These are phyloP conservation scores for Pseudococcus jackbeardsleyi DNA, from an alignment of 2,888 invertebrate species.

Conservation along the genomic window DNA sequence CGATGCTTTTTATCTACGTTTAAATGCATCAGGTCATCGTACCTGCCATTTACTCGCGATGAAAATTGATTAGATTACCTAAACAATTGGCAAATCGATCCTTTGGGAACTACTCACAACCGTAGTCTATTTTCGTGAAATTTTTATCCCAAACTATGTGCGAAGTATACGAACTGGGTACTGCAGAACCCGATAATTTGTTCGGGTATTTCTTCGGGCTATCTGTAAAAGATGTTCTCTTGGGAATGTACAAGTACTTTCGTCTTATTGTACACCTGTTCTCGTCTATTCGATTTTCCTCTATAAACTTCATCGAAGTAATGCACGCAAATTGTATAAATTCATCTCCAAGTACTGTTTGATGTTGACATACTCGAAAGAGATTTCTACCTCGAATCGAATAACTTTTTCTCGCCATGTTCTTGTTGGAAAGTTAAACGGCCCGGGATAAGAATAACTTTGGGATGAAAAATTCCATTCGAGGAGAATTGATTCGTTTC, in stretches of 20 bases:
- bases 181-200: neutral
- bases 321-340: constrained; percentile 1
- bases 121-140: neutral
- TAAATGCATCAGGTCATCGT: neutral
- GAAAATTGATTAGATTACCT: neutral
- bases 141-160: neutral
- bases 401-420: neutral
- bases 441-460: neutral
- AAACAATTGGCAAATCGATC: neutral
- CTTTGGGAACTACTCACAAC: neutral
- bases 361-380: neutral
- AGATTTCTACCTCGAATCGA: constrained; percentile 8
- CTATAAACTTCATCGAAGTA: neutral
- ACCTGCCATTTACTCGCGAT: neutral
- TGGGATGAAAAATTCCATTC: neutral
- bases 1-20: neutral
- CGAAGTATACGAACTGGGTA: too few species aligned
- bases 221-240: neutral
- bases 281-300: neutral
- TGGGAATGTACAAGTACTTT: neutral
- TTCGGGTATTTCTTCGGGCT: neutral
- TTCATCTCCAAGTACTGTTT: neutral
- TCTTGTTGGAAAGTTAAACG: neutral
- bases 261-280: neutral
- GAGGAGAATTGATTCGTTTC: neutral